Evolutionary conservation across 2,113 vertebrate species (phyloP), one percentile per base, ranked within the genome.

Genomic region (Cromileptes altivelis): DNA sequence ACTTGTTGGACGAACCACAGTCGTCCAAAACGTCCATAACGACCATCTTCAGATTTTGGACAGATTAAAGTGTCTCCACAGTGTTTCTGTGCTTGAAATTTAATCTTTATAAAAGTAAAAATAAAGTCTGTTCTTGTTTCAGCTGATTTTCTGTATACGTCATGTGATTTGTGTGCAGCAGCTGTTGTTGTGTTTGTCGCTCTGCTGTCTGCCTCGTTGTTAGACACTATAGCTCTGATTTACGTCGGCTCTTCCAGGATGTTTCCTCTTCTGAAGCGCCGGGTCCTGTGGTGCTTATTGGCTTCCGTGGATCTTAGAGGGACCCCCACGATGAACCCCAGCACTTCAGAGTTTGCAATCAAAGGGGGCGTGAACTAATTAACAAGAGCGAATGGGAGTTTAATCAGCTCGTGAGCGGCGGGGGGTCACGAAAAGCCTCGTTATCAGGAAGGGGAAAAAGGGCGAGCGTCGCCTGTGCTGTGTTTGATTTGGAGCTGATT

Each of bases 401-500:
- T 76, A 77, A 82, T 82, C 69, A 63, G 77, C n/a, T 4, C 2
- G 5, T 23, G 27, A 30, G 56, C 15, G 5, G 69, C 10, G 1
- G 80, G 71, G 73, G 79, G 60, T 61, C 19, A 15, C 3, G 13
- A 23, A 53, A 9, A 70, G 72, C 49, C 69, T 57, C 8, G 33
- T 71, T 70, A 49, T 47, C 56, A 68, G 25, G 61, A 57, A 45
- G 58, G 74, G 56, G 50, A 30, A 37, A 61, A 45, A 55, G 61
- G 69, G 40, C 6, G 17, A 47, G 2, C 3, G 57, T 58, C 1
- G 47, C 47, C 63, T 45, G 56, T 18, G 61, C 58, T 30, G 42
- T 19, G 77, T 84, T 80, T 74, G 70, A 88, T 70, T 78, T 70
- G 58, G 81, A 79, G 72, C 53, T 76, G 82, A 84, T 91, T 82